These are phyloP conservation scores for Dinocampus coccinellae DNA, from an alignment of 2,888 invertebrate genomes.

Conservation along the genomic window DNA sequence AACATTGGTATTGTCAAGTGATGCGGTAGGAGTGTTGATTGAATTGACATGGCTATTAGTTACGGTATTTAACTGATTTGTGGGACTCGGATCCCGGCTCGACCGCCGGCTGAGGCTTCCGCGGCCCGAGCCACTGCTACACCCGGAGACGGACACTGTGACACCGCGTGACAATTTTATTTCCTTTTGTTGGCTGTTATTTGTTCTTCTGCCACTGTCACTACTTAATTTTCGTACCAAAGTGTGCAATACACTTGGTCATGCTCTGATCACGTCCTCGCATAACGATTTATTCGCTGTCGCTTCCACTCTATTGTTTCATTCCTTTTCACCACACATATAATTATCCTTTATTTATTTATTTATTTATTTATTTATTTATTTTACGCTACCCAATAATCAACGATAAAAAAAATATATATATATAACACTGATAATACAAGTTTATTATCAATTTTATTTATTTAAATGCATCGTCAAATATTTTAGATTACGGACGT, in stretches of 20 bases:
- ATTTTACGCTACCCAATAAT: too few relatives aligned
- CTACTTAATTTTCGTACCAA: slow-evolving; percentile 57
- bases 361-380: too few relatives aligned
- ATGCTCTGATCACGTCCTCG: slow-evolving; percentile 40
- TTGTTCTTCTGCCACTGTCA: slow-evolving; percentile 39
- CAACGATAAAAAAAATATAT: too few relatives aligned
- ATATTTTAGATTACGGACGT: not conserved
- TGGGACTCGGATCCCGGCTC: slow-evolving; percentile 64
- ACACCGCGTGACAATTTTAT: slow-evolving; percentile 58
- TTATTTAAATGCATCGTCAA: not conserved
- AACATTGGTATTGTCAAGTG: slow-evolving; percentile 29
- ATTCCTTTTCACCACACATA: slow-evolving; percentile 7
- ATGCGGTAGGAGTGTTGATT: slow-evolving; percentile 25
- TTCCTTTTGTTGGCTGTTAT: slow-evolving; percentile 27
- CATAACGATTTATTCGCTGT: slow-evolving; percentile 36
- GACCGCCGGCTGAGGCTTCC: slow-evolving; percentile 60
- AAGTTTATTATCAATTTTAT: not conserved
- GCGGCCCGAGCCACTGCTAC: slow-evolving; percentile 52
- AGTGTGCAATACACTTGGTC: slow-evolving; percentile 47
- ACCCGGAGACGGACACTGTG: slow-evolving; percentile 55
- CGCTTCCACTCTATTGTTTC: slow-evolving; percentile 47
- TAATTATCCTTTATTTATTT: not conserved
- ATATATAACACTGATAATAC: too few relatives aligned
- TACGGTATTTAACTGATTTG: slow-evolving; percentile 46
- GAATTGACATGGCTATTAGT: slow-evolving; percentile 18